A percentile compares a stretch with the other conserved stretches of the same genome.
Conservation (phyloP, 2,113 vertebrate genomes). For the Oxygymnocypris stewartii region DNA sequence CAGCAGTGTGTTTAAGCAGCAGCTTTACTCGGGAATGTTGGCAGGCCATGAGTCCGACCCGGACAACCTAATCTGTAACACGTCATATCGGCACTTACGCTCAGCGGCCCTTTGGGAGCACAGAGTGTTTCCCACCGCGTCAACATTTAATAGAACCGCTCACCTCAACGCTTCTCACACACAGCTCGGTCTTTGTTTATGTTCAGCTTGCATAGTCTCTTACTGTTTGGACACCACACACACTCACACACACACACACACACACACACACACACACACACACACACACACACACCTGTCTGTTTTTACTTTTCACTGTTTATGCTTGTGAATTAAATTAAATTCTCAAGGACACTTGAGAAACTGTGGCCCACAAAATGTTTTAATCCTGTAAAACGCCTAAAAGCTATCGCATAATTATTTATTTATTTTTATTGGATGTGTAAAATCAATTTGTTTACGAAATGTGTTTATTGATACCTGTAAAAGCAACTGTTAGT, state of each 20-base stretch:
- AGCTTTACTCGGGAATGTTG: constrained; percentile 60
- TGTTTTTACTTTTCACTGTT: background rate
- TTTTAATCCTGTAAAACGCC: background rate
- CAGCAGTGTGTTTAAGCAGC: constrained; percentile 54
- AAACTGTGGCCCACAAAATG: background rate
- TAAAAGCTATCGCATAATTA: background rate
- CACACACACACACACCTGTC: constrained; percentile 20
- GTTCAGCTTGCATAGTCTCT: background rate
- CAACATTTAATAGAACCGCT: background rate
- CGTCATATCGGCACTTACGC: constrained; percentile 54
- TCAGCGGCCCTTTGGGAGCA: constrained; percentile 20
- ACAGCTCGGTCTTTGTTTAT: constrained; percentile 15
- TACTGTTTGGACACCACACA: constrained; percentile 20
- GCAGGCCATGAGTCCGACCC: constrained; percentile 27
- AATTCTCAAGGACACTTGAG: background rate
- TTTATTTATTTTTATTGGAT: background rate
- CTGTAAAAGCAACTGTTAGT: background rate
- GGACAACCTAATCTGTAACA: constrained; percentile 58
- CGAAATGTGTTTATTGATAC: background rate
- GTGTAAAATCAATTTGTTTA: background rate
- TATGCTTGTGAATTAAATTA: background rate
- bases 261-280: constrained; percentile 13
- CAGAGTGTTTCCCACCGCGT: background rate
- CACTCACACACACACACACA: constrained; percentile 8
- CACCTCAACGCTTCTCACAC: constrained; percentile 6